A percentile compares a stretch with the other conserved stretches of the same genome.
These are phyloP conservation scores for Ochotona curzoniae DNA, from an alignment of 2,113 vertebrate genomes.

Conservation along the genomic window DNA sequence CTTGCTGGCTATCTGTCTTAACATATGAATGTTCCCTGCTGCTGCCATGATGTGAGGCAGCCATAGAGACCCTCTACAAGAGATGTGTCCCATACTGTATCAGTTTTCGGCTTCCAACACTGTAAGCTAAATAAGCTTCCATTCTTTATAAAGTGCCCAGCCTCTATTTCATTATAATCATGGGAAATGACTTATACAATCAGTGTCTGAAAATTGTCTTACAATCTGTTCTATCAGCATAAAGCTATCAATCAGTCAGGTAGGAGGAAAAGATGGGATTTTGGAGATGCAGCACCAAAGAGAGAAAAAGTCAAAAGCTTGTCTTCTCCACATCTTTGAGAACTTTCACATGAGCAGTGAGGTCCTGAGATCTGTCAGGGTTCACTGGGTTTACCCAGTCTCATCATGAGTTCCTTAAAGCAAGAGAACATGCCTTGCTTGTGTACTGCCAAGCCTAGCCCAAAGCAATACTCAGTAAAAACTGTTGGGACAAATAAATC, in stretches of 20 bases:
- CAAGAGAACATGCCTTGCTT: not conserved
- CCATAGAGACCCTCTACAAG: too few species aligned
- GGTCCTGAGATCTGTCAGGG: not conserved
- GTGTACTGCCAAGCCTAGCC: not conserved
- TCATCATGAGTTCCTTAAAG: not conserved
- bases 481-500: slow-evolving; percentile 19
- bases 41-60: too few species aligned
- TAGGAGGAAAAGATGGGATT: not conserved
- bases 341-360: not conserved
- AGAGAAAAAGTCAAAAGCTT: not conserved
- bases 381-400: not conserved
- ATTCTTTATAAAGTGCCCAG: too few species aligned
- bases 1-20: too few species aligned
- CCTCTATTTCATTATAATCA: too few species aligned
- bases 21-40: too few species aligned
- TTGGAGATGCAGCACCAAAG: not conserved
- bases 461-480: not conserved
- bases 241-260: not conserved
- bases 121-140: too few species aligned
- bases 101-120: too few species aligned
- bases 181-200: not conserved
- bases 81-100: too few species aligned
- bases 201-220: not conserved
- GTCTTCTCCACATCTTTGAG: too few species aligned
- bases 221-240: not conserved